Percentiles rank a stretch among this genome's conserved stretches.
These are phyloP conservation scores for Brachyhypopomus occidentalis DNA, from an alignment of 2,113 vertebrate genomes.

Conservation along the genomic window DNA sequence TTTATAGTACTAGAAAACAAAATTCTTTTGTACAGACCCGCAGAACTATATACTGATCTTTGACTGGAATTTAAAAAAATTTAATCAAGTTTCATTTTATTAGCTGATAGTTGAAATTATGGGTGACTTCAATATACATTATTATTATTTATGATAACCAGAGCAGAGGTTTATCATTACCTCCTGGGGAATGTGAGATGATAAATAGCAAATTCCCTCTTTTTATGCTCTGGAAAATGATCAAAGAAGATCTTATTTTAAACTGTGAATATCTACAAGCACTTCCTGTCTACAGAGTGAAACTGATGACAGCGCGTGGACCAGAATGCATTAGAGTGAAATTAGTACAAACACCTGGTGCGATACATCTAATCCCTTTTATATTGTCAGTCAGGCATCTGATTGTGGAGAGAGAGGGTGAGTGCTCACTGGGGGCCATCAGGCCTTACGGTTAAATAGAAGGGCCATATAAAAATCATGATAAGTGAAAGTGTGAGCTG, in stretches of 20 bases:
- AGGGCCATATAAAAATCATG: not conserved
- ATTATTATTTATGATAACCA: no score
- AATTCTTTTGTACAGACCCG: no score
- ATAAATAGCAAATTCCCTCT: no score
- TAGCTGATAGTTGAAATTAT: no score
- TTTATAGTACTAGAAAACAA: no score
- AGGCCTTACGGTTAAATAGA: slow-evolving; percentile 24
- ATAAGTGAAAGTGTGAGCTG: slow-evolving; percentile 1
- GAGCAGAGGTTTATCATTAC: no score
- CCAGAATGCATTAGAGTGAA: slow-evolving; percentile 10
- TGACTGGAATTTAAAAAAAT: no score
- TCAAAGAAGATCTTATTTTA: not conserved
- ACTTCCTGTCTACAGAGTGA: not conserved
- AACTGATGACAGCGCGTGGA: not conserved
- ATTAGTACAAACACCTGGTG: slow-evolving; percentile 23
- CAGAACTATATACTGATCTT: no score
- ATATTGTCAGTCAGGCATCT: slow-evolving; percentile 34
- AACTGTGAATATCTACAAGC: not conserved
- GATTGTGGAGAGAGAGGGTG: not conserved
- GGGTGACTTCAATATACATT: no score
- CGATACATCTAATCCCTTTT: not conserved
- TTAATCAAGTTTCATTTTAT: no score
- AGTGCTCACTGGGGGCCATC: slow-evolving; percentile 4
- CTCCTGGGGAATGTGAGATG: no score
- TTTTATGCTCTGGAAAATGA: no score